phyloP scores from a whole-genome alignment of 2,797 vertebrate species.

The Paguma larvata region DNA sequence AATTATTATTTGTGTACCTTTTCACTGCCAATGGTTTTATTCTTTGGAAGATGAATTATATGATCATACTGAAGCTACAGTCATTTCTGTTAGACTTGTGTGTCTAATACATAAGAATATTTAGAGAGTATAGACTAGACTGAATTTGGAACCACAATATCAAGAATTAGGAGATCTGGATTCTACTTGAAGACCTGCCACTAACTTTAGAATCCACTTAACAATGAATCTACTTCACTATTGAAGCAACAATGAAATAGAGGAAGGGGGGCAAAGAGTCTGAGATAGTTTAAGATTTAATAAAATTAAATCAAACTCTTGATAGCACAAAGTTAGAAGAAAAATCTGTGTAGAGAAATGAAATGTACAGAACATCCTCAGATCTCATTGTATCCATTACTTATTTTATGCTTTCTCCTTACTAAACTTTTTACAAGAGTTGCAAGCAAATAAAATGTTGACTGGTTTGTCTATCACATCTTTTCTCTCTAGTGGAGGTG shows the following conservation, averaged over 20 bases:
- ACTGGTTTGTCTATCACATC: constrained; percentile 1
- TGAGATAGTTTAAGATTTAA: neutral
- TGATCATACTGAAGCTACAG: neutral
- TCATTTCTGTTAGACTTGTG: neutral
- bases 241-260: neutral
- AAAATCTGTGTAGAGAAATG: neutral
- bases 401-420: neutral
- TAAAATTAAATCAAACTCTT: neutral
- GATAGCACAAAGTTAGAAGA: neutral
- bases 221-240: neutral
- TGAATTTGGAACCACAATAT: neutral
- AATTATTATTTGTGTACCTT: neutral
- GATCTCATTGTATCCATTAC: neutral
- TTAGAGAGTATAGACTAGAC: neutral
- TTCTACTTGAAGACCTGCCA: neutral
- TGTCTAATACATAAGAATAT: neutral
- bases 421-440: constrained; percentile 56
- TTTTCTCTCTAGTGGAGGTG: constrained; percentile 14
- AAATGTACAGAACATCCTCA: constrained; percentile 24
- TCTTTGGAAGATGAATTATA: neutral
- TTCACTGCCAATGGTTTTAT: neutral
- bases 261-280: neutral
- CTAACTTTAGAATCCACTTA: constrained; percentile 17
- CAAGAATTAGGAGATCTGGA: neutral
- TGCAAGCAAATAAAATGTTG: constrained; percentile 66